Evolutionary conservation across 2,888 invertebrate genomes (phyloP).

Genomic region (Antheraea yamamai): DNA sequence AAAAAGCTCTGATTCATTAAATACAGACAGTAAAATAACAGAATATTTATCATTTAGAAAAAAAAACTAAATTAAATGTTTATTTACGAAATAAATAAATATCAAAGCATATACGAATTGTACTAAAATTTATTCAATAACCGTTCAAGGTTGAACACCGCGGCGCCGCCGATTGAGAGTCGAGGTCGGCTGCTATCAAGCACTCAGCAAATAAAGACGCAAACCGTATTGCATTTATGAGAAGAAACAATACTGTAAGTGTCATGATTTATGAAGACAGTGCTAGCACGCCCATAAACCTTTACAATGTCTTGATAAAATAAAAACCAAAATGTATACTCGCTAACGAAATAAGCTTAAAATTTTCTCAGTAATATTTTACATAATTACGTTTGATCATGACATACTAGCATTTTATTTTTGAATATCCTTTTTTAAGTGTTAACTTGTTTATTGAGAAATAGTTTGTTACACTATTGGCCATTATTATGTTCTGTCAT

Average conservation of each 20-base stretch:
- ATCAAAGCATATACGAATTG: background rate
- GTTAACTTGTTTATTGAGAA: background rate
- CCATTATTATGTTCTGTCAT: background rate
- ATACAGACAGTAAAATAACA: background rate
- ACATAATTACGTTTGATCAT: background rate
- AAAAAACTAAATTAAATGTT: background rate
- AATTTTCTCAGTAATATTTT: background rate
- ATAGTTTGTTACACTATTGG: background rate
- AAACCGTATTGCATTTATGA: constrained; percentile 60
- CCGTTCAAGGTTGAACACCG: background rate
- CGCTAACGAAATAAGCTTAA: constrained; percentile 20
- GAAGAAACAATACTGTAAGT: constrained; percentile 61
- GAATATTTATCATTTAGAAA: background rate
- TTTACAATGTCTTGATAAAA: constrained; percentile 19
- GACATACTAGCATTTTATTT: background rate
- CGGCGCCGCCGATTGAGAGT: constrained; percentile 36
- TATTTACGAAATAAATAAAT: background rate
- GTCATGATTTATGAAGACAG: constrained; percentile 67
- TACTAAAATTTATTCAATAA: background rate
- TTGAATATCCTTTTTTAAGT: background rate
- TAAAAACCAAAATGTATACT: background rate
- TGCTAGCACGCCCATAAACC: constrained; percentile 48
- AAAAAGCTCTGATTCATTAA: too few species aligned
- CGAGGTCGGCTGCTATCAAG: constrained; percentile 20
- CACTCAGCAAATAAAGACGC: constrained; percentile 57